Percentiles rank a stretch among this genome's conserved stretches.
These are phyloP conservation scores for Lithobius niger DNA, from an alignment of 1,140 invertebrate genomes.

Conservation along the genomic window DNA sequence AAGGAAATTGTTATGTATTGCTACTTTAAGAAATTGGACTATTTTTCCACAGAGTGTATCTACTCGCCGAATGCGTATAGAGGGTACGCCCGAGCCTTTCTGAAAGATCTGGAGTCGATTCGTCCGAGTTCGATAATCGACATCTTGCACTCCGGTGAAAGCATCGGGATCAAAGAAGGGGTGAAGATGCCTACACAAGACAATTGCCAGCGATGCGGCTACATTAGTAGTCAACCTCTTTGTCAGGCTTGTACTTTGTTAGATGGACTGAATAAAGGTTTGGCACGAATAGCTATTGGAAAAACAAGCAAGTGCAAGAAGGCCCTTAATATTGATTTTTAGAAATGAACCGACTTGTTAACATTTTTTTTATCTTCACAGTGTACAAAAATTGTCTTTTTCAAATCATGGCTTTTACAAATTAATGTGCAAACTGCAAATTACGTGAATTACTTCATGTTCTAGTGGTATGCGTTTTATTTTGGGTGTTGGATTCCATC, in stretches of 20 bases:
- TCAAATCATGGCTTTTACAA: no score
- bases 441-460: no score
- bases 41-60: slow-evolving; percentile 98
- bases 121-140: slow-evolving; percentile 88
- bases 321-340: no score
- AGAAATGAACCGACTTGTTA: no score
- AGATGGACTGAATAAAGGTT: slow-evolving; percentile 91
- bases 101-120: slow-evolving; percentile 94
- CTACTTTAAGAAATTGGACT: slow-evolving; percentile 91
- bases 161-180: slow-evolving; percentile 61
- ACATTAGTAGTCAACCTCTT: slow-evolving; percentile 87
- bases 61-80: slow-evolving; percentile 97
- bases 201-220: slow-evolving; percentile 71
- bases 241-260: slow-evolving; percentile 95
- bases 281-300: no score
- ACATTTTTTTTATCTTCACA: no score
- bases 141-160: slow-evolving; percentile 94
- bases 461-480: no score
- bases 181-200: slow-evolving; percentile 64
- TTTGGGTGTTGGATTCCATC: no score
- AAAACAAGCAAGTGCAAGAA: no score
- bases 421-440: no score
- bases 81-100: slow-evolving; percentile 76
- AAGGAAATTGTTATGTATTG: slow-evolving; percentile 98
- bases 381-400: no score